Conservation (phyloP, 2,113 vertebrate genomes). For the Sialia sialis region DNA sequence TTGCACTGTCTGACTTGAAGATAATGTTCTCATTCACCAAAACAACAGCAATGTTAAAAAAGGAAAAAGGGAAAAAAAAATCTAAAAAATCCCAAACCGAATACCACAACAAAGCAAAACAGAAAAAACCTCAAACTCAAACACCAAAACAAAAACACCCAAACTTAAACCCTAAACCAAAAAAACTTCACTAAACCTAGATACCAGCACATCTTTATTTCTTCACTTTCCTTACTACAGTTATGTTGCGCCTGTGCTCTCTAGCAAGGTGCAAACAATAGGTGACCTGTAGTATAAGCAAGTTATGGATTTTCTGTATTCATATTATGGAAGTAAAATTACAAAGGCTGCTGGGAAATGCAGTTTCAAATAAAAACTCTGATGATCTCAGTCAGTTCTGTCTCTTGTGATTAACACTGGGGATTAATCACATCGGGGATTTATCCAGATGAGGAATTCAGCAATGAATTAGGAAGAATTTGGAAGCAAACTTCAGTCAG, state of each 20-base stretch:
- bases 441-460: not conserved
- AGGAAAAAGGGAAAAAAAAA: too few relatives aligned
- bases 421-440: not conserved
- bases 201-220: not conserved
- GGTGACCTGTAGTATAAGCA: not conserved
- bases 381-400: not conserved
- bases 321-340: not conserved
- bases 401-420: not conserved
- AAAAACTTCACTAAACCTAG: not conserved
- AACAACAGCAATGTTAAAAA: not conserved
- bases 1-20: not conserved
- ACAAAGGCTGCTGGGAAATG: not conserved
- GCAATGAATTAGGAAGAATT: not conserved
- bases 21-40: not conserved
- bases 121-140: not conserved
- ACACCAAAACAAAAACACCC: not conserved
- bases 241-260: not conserved
- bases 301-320: fast-evolving
- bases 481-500: not conserved
- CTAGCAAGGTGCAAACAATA: not conserved
- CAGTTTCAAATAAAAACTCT: not conserved
- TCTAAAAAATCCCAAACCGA: not conserved
- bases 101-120: not conserved
- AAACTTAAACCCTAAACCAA: not conserved
- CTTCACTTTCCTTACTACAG: not conserved